Percentiles rank a stretch among this genome's conserved stretches.
phyloP scores from a whole-genome alignment of 2,888 invertebrate genomes.

The Tipula unca region DNA sequence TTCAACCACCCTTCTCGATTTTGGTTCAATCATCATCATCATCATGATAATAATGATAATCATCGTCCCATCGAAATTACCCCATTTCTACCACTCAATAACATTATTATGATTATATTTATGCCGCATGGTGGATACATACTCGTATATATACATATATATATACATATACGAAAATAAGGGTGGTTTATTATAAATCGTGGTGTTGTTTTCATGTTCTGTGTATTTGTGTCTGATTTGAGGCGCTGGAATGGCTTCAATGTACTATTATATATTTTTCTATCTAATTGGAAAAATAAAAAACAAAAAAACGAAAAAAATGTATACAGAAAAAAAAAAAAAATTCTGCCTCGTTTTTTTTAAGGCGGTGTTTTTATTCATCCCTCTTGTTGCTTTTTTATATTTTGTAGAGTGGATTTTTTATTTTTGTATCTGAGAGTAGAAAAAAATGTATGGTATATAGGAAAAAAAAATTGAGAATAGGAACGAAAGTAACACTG shows the following conservation, averaged over 20 bases:
- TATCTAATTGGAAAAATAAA: constrained; percentile 17
- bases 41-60: not conserved
- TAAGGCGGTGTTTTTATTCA: constrained; percentile 1
- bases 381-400: not conserved
- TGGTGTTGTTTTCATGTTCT: not conserved
- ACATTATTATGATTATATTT: not conserved
- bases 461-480: not conserved
- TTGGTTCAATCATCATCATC: not conserved
- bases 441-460: not conserved
- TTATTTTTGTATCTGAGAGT: not conserved
- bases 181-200: not conserved
- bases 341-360: constrained; percentile 16
- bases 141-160: not conserved
- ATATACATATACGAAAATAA: not conserved
- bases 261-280: constrained; percentile 16
- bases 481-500: constrained; percentile 15
- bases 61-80: not conserved
- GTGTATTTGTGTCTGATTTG: not conserved
- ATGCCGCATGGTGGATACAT: not conserved
- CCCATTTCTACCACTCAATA: not conserved
- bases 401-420: not conserved
- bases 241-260: not conserved
- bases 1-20: not conserved
- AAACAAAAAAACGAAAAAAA: no score
- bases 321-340: not conserved